Evolutionary conservation across 1,140 invertebrate genomes (phyloP).

Genomic region (Meteorus sp.): DNA sequence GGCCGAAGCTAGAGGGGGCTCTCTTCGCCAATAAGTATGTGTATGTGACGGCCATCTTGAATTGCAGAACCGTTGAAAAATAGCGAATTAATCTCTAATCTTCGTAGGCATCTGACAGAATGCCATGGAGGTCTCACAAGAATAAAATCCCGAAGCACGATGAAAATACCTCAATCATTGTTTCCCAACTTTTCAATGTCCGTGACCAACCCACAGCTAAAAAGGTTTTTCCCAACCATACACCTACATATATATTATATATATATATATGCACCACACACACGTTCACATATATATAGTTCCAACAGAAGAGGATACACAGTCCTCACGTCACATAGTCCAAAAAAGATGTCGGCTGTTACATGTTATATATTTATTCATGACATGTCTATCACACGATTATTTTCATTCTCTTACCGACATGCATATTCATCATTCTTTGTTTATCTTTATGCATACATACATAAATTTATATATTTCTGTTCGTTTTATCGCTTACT

Average conservation of each 20-base stretch:
- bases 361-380: slow-evolving; percentile 2
- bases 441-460: neutral
- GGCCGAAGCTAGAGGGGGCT: slow-evolving; percentile 30
- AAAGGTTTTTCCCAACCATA: too few relatives aligned
- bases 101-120: slow-evolving; percentile 43
- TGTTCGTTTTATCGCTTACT: slow-evolving; percentile 51
- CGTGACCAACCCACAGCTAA: too few relatives aligned
- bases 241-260: too few relatives aligned
- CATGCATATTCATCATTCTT: too few relatives aligned
- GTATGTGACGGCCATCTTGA: slow-evolving; percentile 49
- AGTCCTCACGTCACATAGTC: neutral
- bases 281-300: neutral
- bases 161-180: too few relatives aligned
- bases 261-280: neutral
- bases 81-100: slow-evolving; percentile 28
- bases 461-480: neutral
- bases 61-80: slow-evolving; percentile 49
- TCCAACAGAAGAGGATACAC: neutral
- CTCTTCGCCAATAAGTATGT: slow-evolving; percentile 34
- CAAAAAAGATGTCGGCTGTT: slow-evolving; percentile 21
- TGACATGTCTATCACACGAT: too few relatives aligned
- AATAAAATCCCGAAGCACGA: too few relatives aligned
- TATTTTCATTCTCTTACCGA: too few relatives aligned
- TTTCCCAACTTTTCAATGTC: too few relatives aligned
- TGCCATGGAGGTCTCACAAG: slow-evolving; percentile 35